Conservation (phyloP, 1,140 invertebrate genomes). For the Odontomachus brunneus region DNA sequence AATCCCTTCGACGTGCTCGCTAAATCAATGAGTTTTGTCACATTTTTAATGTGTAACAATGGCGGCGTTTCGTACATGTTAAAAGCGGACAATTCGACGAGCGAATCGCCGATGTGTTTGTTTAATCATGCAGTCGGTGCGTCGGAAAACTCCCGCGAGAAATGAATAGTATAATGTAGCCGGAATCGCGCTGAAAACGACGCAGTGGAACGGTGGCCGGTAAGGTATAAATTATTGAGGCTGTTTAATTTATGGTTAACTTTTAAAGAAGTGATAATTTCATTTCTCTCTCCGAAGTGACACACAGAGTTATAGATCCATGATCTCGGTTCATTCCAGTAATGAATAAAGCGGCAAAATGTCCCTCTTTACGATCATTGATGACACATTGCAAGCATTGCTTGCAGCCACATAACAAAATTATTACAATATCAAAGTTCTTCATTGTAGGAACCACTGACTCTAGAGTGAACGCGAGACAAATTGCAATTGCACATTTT, state of each 20-base stretch:
- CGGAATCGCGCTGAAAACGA: constrained; percentile 6
- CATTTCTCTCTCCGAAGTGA: constrained; percentile 4
- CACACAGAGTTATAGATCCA: not conserved
- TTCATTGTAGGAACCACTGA: no score
- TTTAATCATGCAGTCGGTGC: constrained; percentile 47
- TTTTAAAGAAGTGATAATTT: constrained; percentile 3
- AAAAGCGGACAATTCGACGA: not conserved
- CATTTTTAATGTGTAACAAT: constrained; percentile 47
- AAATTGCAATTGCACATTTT: not conserved
- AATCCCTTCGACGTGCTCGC: constrained; percentile 42
- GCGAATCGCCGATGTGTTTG: constrained; percentile 11
- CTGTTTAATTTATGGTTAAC: constrained; percentile 25
- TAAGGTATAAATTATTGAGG: constrained; percentile 18
- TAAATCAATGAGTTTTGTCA: constrained; percentile 38
- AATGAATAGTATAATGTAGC: constrained; percentile 27
- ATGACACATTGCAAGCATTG: no score
- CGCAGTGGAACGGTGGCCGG: not conserved
- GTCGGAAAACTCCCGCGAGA: constrained; percentile 29
- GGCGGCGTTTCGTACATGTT: not conserved
- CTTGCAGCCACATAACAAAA: no score
- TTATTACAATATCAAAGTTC: no score
- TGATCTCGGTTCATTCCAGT: not conserved
- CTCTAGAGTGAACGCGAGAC: no score
- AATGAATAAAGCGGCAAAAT: constrained; percentile 4
- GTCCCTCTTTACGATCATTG: not conserved